phyloP scores from a whole-genome alignment of 2,888 invertebrate genomes.

The Branchinecta sandiegonensis region DNA sequence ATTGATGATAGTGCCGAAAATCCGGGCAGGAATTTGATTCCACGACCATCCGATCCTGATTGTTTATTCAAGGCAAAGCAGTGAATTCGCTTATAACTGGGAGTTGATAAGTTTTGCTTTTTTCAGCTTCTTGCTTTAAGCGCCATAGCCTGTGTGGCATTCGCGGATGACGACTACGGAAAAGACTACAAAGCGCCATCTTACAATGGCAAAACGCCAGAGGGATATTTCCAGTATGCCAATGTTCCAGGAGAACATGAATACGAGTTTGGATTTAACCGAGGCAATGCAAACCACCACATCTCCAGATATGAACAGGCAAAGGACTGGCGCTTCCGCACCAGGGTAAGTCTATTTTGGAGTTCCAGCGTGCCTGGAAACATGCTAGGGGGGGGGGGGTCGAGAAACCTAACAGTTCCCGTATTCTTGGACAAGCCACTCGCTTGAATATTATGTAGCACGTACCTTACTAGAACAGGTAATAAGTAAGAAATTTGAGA shows the following conservation, averaged over 20 bases:
- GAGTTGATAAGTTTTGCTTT: neutral
- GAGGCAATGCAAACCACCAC: slow-evolving; percentile 33
- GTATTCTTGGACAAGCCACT: no score
- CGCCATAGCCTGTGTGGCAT: neutral
- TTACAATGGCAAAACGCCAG: slow-evolving; percentile 22
- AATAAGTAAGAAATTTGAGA: no score
- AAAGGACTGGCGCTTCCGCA: slow-evolving; percentile 32
- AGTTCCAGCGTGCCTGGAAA: no score
- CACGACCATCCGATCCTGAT: no score
- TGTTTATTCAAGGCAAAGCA: no score
- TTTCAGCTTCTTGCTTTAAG: neutral
- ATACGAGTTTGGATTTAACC: slow-evolving; percentile 33
- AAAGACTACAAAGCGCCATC: slow-evolving; percentile 20
- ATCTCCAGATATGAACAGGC: slow-evolving; percentile 33
- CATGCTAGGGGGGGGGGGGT: no score
- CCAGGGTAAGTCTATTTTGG: slow-evolving; percentile 29
- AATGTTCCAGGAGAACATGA: slow-evolving; percentile 33
- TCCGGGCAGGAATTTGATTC: no score
- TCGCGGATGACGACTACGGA: slow-evolving; percentile 10
- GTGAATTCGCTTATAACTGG: no score
- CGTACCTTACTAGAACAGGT: no score
- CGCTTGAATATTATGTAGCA: no score
- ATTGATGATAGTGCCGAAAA: no score
- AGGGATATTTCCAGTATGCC: slow-evolving; percentile 33
- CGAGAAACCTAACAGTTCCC: no score